Percentiles rank a stretch among this genome's conserved stretches.
These are phyloP conservation scores for Misgurnus mizolepis DNA, from an alignment of 2,113 vertebrate species.

Conservation along the genomic window DNA sequence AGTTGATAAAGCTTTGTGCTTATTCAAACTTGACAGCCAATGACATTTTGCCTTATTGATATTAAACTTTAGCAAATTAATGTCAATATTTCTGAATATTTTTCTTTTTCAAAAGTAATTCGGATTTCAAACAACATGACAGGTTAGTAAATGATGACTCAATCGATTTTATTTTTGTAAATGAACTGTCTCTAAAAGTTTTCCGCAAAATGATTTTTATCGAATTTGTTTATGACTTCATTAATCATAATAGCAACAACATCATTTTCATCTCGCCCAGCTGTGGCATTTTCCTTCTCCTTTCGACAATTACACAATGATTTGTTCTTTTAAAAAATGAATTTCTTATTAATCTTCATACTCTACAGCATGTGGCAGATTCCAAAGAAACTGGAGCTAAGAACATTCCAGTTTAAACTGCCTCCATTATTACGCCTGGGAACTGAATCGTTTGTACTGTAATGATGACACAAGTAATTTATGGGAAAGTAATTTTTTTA, in stretches of 20 bases:
- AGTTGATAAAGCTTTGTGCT: too few species aligned
- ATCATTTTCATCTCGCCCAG: not conserved
- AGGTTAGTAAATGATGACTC: too few species aligned
- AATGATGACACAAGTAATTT: slow-evolving; percentile 35
- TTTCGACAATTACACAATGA: slow-evolving; percentile 9
- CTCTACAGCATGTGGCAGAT: not conserved
- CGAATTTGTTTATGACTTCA: not conserved
- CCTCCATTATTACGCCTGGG: slow-evolving; percentile 11
- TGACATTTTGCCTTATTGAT: too few species aligned
- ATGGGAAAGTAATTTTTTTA: slow-evolving; percentile 33
- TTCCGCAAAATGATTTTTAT: not conserved
- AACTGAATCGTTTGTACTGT: slow-evolving; percentile 28
- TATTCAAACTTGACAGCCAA: too few species aligned
- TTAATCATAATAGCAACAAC: not conserved
- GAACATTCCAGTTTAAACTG: slow-evolving; percentile 15
- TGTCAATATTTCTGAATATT: too few species aligned
- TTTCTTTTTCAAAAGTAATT: too few species aligned
- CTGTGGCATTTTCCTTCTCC: not conserved
- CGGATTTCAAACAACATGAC: too few species aligned
- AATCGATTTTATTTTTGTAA: too few species aligned
- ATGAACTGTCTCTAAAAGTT: not conserved
- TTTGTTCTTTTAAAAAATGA: slow-evolving; percentile 9
- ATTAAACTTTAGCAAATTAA: too few species aligned
- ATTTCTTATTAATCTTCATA: slow-evolving; percentile 17
- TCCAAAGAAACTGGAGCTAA: not conserved